Evolutionary conservation across 2,888 invertebrate genomes (phyloP).

Genomic region (Furcula furcula): DNA sequence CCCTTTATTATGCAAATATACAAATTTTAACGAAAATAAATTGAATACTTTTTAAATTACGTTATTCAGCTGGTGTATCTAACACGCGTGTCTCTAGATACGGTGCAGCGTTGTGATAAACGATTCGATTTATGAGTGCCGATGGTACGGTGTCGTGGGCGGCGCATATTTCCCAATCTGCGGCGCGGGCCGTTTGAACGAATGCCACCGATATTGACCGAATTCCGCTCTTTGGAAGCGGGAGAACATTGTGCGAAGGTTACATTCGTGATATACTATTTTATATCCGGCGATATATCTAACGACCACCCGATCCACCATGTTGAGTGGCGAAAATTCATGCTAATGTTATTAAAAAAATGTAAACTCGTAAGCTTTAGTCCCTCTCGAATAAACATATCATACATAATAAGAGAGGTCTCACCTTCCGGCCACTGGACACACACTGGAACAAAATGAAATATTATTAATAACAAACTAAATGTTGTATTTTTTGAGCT

Average conservation of each 20-base stretch:
- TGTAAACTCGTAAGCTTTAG: slow-evolving; percentile 69
- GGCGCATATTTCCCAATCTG: too few species aligned
- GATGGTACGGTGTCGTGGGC: too few species aligned
- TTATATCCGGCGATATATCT: slow-evolving; percentile 30
- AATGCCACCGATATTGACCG: too few species aligned
- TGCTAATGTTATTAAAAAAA: slow-evolving; percentile 72
- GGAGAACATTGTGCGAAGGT: slow-evolving; percentile 17
- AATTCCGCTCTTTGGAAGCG: slow-evolving; percentile 60
- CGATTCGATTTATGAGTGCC: too few species aligned
- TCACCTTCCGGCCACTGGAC: slow-evolving; percentile 96
- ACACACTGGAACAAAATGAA: slow-evolving; percentile 89
- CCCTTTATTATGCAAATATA: too few species aligned
- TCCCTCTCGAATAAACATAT: slow-evolving; percentile 47
- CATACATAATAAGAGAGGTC: slow-evolving; percentile 42
- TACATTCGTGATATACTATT: background rate
- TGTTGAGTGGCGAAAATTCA: slow-evolving; percentile 62
- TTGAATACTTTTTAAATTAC: too few species aligned
- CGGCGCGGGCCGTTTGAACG: too few species aligned
- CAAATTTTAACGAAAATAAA: too few species aligned
- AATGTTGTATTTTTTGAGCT: slow-evolving; percentile 2
- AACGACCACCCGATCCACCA: slow-evolving; percentile 70
- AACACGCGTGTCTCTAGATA: too few species aligned
- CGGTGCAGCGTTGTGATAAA: too few species aligned
- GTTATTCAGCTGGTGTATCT: too few species aligned
- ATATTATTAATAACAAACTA: slow-evolving; percentile 14